Evolutionary conservation across 2,797 vertebrate species (phyloP), one percentile per base, ranked within the genome.

Genomic region (Falco biarmicus): DNA sequence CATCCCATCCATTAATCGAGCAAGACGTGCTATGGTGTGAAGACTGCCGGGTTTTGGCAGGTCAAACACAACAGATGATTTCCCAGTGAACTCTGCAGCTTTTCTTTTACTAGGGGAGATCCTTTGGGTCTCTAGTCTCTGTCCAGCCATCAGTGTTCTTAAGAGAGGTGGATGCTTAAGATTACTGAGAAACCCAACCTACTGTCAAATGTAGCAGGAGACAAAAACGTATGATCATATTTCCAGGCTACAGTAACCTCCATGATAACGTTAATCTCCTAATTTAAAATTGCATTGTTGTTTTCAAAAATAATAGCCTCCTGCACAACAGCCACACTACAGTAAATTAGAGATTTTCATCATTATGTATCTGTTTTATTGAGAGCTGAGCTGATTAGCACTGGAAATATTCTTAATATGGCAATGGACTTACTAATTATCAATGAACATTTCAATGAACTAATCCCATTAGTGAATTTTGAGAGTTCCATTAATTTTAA

Each of bases 111-210:
- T 5, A 37, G 22, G n/a, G 61, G 45, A 1, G 6, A 15, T 70
- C 45, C 28, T 78, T 66, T 60, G 70, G 39, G 43, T 81, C 39
- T 90, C 39, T 50, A 48, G 12, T 63, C 56, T 66, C 59, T 79
- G 26, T 41, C 51, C 0, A 0, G 37, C 32, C 14, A 10, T 32
- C 0, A 0, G 9, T 41, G 53, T 68, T 75, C 60, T 64, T 75
- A 41, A 60, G 29, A 84, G 48, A 39, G 14, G 37, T 54, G 41
- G 43, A 37, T 73, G 11, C 13, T n/a, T 81, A 12, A 59, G 21
- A 31, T 60, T 18, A 43, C 32, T 9, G 48, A 82, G 43, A 85
- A 29, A 14, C 26, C 32, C 83, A 68, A 29, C 15, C 53, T 78
- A 53, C 31, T 91, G 69, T 83, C 76, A 88, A 11, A 77, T 8